Conservation (phyloP, 2,888 invertebrate genomes). For the Unio pictorum region DNA sequence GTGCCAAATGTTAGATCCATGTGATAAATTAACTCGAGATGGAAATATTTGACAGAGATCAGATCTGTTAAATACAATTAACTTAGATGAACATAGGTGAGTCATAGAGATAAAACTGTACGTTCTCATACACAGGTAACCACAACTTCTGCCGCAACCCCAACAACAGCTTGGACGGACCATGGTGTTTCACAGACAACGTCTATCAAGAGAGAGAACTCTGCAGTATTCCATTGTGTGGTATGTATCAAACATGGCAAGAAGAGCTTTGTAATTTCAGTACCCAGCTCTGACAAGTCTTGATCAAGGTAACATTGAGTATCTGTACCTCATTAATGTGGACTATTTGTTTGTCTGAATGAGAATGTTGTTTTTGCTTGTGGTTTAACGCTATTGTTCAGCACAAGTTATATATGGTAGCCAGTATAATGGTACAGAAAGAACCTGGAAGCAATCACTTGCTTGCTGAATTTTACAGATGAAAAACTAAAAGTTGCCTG, state of each 20-base stretch:
- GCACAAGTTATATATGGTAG: no score
- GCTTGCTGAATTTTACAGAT: no score
- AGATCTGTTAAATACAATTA: no score
- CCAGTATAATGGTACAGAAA: no score
- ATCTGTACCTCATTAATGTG: no score
- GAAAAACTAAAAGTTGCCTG: no score
- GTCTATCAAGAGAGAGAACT: constrained; percentile 80
- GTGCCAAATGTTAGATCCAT: constrained; percentile 20
- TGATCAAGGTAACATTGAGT: no score
- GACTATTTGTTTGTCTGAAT: no score
- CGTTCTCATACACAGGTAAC: constrained; percentile 72
- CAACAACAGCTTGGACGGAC: constrained; percentile 83
- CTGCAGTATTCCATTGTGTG: constrained; percentile 91
- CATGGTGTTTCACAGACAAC: constrained; percentile 85
- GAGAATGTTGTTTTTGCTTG: neutral
- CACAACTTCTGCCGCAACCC: constrained; percentile 95
- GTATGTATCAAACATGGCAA: constrained; percentile 72
- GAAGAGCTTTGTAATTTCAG: no score
- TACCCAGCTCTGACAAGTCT: no score
- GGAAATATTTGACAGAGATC: neutral
- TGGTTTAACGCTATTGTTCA: neutral
- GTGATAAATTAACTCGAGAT: constrained; percentile 12
- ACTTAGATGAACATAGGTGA: neutral
- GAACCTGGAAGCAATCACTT: no score
- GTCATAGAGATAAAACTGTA: neutral